Percentiles rank a stretch among this genome's conserved stretches.
phyloP scores from a whole-genome alignment of 2,888 invertebrate species.

The Chesias legatella region DNA sequence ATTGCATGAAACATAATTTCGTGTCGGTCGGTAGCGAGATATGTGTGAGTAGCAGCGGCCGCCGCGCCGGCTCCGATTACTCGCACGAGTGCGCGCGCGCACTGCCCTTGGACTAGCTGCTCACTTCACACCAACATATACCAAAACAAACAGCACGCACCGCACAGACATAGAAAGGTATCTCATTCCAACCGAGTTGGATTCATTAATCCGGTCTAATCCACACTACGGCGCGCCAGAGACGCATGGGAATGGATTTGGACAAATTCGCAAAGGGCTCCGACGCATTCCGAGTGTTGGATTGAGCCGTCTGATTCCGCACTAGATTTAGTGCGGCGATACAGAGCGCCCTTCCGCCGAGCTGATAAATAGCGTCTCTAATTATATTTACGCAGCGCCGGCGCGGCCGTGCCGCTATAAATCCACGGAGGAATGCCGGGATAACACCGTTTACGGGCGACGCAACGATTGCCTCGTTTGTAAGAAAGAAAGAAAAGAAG shows the following conservation, averaged over 20 bases:
- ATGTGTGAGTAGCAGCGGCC: conserved; percentile 29
- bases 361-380: conserved; percentile 77
- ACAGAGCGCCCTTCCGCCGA: conserved; percentile 71
- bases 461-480: conserved; percentile 39
- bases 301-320: conserved; percentile 70
- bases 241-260: conserved; percentile 43
- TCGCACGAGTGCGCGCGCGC: conserved; percentile 41
- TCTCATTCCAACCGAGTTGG: conserved; percentile 48
- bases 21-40: conserved; percentile 24
- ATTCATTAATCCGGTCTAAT: conserved; percentile 36
- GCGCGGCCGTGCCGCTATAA: conserved; percentile 68
- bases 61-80: conserved; percentile 46
- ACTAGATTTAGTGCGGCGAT: conserved; percentile 71
- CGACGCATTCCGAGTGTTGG: conserved; percentile 59
- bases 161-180: conserved; percentile 39
- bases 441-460: conserved; percentile 62
- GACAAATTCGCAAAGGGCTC: conserved; percentile 50
- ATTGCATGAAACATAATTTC: conserved; percentile 28
- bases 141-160: conserved; percentile 35
- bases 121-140: conserved; percentile 37
- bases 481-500: too few relatives aligned
- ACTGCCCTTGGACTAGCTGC: conserved; percentile 50
- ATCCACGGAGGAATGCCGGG: conserved; percentile 63
- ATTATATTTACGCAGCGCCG: conserved; percentile 78
- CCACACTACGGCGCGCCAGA: conserved; percentile 43